Conservation (phyloP, 2,888 invertebrate genomes). For the Trisateles emortualis region DNA sequence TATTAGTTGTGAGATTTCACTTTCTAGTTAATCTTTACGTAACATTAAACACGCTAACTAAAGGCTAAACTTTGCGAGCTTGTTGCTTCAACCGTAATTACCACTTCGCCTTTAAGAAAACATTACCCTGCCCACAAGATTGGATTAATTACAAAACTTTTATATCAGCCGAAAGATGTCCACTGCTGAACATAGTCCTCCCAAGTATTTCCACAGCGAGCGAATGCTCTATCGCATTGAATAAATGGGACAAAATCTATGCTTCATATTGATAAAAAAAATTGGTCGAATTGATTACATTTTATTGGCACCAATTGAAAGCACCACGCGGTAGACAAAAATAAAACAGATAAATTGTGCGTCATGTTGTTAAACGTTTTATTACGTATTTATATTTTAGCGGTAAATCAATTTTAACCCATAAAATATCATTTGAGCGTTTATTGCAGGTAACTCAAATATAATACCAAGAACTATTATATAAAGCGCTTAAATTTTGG, state of each 20-base stretch:
- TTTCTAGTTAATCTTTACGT: slow-evolving; percentile 22
- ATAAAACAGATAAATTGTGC: slow-evolving; percentile 59
- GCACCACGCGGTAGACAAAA: slow-evolving; percentile 59
- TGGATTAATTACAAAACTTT: slow-evolving; percentile 23
- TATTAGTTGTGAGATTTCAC: slow-evolving; percentile 22
- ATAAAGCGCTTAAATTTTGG: not conserved
- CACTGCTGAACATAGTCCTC: no score
- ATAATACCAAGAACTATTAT: not conserved
- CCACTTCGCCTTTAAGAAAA: slow-evolving; percentile 7
- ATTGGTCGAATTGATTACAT: slow-evolving; percentile 49
- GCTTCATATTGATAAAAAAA: slow-evolving; percentile 44
- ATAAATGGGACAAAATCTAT: slow-evolving; percentile 26
- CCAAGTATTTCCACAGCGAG: no score
- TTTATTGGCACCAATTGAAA: slow-evolving; percentile 72
- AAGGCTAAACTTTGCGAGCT: slow-evolving; percentile 17
- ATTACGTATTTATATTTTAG: slow-evolving; percentile 15
- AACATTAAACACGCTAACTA: slow-evolving; percentile 19
- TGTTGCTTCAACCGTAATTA: slow-evolving; percentile 22
- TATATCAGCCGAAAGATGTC: no score
- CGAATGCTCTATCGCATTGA: slow-evolving; percentile 9
- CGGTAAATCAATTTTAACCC: slow-evolving; percentile 6
- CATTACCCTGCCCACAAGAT: not conserved
- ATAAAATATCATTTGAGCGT: slow-evolving; percentile 3
- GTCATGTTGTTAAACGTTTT: slow-evolving; percentile 47
- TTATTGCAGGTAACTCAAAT: not conserved